phyloP scores from a whole-genome alignment of 2,113 vertebrate species.

The Sapajus apella region DNA sequence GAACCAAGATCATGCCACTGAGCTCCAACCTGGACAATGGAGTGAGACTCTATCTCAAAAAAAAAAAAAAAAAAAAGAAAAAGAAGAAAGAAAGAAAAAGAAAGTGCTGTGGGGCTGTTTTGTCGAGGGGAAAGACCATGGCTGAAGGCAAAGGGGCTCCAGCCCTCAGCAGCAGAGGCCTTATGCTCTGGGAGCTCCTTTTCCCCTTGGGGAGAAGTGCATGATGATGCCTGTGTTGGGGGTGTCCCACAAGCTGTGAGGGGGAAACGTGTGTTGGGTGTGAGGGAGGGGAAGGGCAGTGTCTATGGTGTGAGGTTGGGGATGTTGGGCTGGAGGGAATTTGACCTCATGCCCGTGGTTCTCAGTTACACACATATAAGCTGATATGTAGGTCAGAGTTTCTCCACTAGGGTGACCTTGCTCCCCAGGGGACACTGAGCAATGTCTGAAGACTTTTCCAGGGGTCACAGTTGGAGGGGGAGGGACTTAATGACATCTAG shows the following conservation, averaged over 20 bases:
- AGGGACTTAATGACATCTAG: rapidly evolving
- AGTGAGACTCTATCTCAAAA: too few species aligned
- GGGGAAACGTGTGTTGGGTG: rapidly evolving
- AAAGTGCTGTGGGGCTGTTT: background rate
- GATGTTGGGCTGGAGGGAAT: rapidly evolving
- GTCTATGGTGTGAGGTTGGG: rapidly evolving
- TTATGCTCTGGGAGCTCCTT: background rate
- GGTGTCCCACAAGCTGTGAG: rapidly evolving
- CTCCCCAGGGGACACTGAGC: background rate
- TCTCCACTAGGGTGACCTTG: background rate
- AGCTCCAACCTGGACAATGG: too few species aligned
- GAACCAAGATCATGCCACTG: too few species aligned
- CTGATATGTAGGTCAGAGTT: too few species aligned
- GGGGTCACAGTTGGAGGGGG: background rate
- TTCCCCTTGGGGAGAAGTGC: background rate
- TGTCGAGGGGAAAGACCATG: rapidly evolving
- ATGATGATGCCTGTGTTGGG: background rate
- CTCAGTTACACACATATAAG: background rate
- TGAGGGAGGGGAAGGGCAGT: background rate
- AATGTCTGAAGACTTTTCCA: background rate
- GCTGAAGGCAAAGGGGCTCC: background rate
- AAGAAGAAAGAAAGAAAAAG: too few species aligned
- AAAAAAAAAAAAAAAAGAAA: too few species aligned
- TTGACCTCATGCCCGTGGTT: rapidly evolving
- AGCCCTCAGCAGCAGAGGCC: too few species aligned